Conservation (phyloP, 2,797 vertebrate genomes). For the Ceryle rudis region DNA sequence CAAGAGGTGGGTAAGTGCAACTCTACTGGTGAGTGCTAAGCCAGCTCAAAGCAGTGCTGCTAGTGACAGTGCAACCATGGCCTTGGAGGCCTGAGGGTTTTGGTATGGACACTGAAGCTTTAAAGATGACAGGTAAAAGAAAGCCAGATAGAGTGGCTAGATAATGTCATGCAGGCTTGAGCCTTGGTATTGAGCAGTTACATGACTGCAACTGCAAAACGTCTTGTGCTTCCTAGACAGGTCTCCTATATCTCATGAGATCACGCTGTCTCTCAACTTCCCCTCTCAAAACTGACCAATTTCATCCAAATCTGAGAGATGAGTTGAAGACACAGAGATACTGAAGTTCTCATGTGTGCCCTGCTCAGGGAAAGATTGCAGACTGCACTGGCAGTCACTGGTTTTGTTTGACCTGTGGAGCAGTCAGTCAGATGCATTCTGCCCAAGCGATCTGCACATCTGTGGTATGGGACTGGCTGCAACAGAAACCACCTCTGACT, state of each 20-base stretch:
- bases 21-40: background rate
- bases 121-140: background rate
- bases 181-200: background rate
- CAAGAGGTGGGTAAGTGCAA: background rate
- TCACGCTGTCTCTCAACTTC: background rate
- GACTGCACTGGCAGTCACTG: background rate
- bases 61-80: background rate
- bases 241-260: background rate
- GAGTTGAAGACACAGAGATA: background rate
- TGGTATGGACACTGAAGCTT: background rate
- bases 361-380: background rate
- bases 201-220: background rate
- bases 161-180: fast-evolving
- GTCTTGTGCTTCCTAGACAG: background rate
- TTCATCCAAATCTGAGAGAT: background rate
- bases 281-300: fast-evolving
- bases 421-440: background rate
- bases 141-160: background rate
- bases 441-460: fast-evolving
- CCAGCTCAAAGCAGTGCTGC: background rate
- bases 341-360: background rate
- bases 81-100: background rate
- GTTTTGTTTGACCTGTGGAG: background rate
- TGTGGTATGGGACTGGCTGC: background rate
- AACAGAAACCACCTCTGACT: background rate